Conservation (phyloP, 2,888 invertebrate genomes). For the Eucera pruinosa region DNA sequence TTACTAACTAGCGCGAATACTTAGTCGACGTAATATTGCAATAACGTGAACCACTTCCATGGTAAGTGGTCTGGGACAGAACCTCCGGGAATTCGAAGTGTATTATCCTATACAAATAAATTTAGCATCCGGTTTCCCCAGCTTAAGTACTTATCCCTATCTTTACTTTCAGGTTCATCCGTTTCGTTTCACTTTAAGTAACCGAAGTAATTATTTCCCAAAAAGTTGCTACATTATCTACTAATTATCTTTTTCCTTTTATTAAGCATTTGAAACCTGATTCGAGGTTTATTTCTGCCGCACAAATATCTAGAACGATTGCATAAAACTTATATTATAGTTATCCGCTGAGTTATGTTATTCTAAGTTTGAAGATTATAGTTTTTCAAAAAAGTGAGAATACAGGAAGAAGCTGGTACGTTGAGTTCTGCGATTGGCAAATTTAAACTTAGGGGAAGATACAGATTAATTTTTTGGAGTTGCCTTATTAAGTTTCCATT, state of each 20-base stretch:
- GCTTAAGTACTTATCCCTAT: neutral
- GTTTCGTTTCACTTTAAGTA: too few relatives aligned
- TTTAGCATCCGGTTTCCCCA: constrained; percentile 9
- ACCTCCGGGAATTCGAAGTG: constrained; percentile 7
- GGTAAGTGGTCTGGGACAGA: constrained; percentile 2
- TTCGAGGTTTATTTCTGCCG: too few relatives aligned
- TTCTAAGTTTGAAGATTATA: neutral
- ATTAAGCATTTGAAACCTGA: too few relatives aligned
- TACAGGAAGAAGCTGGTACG: neutral
- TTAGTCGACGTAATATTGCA: constrained; percentile 21
- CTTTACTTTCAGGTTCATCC: too few relatives aligned
- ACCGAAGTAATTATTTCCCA: too few relatives aligned
- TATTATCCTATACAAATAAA: constrained; percentile 13
- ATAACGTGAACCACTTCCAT: constrained; percentile 15
- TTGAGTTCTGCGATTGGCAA: neutral
- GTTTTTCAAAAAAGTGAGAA: neutral
- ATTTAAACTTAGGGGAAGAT: too few relatives aligned
- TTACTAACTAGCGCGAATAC: constrained; percentile 18
- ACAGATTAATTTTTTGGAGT: too few relatives aligned
- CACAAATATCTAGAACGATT: too few relatives aligned
- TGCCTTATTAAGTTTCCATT: too few relatives aligned
- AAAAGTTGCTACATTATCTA: neutral
- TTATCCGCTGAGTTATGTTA: neutral
- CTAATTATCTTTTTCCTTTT: too few relatives aligned
- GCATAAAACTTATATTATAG: too few relatives aligned